Evolutionary conservation across 2,113 vertebrate genomes (phyloP), one percentile per base, ranked within the genome.

Genomic region (Cyprinodon brontotheroides): DNA sequence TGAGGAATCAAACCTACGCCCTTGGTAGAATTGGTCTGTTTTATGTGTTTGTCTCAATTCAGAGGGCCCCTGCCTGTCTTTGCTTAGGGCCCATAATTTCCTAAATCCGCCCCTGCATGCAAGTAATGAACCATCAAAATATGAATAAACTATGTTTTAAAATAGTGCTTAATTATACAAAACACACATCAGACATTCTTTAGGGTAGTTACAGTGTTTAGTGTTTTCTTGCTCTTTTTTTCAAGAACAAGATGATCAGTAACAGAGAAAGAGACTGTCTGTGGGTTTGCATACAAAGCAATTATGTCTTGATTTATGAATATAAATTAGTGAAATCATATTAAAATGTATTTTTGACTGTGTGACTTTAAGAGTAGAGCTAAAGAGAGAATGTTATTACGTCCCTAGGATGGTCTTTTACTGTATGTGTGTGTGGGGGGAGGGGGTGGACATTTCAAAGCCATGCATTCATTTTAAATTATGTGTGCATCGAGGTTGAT

Each of bases 251-350:
- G 84, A 85, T 53, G 63, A 89, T 91, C 83, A 81, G 70, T 73
- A 81, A 80, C 61, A 37, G 94, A 94, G 71, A 93, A 91, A 93
- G 45, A 38, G 39, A 92, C 22, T 29, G n/a, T 93, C 20, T 20
- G 43, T 10, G 60, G 57, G 70, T 64, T 61, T 65, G 71, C 38
- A 40, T 41, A 71, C 36, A 74, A 37, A 36, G 68, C 62, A 47
- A 65, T 61, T 70, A 50, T 0, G 48, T 22, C 63, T 73, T 74
- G 57, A 73, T 75, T 67, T 75, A 63, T 47, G 79, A 84, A 89
- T 89, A 82, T 78, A 84, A 89, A 89, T 90, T 78, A 86, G 86
- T 84, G 67, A 77, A 87, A 85, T 85, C 9, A 87, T 85, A 89
- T 89, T 74, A 83, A 83, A 89, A 85, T 87, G 79, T 88, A 83